Evolutionary conservation across 2,113 vertebrate genomes (phyloP).

Genomic region (Caretta caretta): DNA sequence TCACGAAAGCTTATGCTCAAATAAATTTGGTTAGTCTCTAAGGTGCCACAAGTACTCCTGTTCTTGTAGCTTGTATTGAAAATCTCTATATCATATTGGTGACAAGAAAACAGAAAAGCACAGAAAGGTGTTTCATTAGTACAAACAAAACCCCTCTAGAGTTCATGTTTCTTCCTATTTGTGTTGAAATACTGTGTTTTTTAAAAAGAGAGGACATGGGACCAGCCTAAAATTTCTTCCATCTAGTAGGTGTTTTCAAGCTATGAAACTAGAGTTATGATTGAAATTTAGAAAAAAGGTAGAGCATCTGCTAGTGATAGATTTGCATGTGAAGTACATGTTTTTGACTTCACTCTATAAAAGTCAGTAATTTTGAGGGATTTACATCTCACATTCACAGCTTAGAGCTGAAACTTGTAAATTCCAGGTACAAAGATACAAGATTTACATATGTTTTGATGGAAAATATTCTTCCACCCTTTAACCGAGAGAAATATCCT

Average conservation of each 20-base stretch:
- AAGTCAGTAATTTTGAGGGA: background rate
- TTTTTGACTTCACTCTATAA: background rate
- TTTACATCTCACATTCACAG: background rate
- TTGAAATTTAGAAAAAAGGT: accelerated
- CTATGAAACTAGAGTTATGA: accelerated
- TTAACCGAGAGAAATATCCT: background rate
- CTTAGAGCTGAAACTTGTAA: background rate
- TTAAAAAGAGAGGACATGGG: background rate
- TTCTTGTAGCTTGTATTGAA: background rate
- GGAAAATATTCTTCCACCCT: background rate
- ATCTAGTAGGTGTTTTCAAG: background rate
- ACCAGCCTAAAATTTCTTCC: background rate
- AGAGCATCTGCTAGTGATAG: background rate
- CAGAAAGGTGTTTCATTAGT: background rate
- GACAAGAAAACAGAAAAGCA: background rate
- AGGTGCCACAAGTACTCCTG: too few relatives aligned
- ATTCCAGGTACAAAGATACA: background rate
- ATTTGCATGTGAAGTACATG: background rate
- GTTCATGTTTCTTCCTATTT: background rate
- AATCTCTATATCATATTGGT: background rate
- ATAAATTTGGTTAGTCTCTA: too few relatives aligned
- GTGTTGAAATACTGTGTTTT: background rate
- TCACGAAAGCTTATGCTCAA: too few relatives aligned
- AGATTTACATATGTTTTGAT: accelerated
- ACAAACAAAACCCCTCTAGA: background rate